A percentile compares a stretch with the other conserved stretches of the same genome.
These are phyloP conservation scores for Cairina moschata DNA, from an alignment of 2,113 vertebrate genomes.

Conservation along the genomic window DNA sequence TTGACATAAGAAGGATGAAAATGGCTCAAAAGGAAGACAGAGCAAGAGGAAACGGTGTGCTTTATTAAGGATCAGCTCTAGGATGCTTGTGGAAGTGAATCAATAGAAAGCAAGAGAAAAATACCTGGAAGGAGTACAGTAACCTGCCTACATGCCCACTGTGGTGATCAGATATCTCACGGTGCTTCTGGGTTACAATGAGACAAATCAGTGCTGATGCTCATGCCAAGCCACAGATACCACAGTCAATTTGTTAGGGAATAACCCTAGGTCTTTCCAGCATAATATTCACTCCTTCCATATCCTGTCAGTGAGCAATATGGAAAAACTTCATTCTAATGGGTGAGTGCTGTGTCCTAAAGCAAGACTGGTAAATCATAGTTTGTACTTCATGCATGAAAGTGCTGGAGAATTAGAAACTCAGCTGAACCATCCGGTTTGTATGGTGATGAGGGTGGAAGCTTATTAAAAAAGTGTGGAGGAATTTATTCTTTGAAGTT, in stretches of 20 bases:
- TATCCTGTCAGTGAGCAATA: conserved; percentile 54
- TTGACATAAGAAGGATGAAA: neutral
- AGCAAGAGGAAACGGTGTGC: neutral
- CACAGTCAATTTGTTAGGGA: conserved; percentile 61
- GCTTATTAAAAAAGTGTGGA: conserved; percentile 23
- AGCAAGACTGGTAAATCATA: conserved; percentile 36
- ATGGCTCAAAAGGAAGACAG: neutral
- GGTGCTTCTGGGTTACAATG: neutral
- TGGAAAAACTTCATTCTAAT: conserved; percentile 60
- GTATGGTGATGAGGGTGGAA: conserved; percentile 1
- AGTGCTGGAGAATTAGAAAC: conserved; percentile 50
- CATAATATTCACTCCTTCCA: conserved; percentile 58
- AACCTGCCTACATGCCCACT: neutral
- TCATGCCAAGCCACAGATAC: conserved; percentile 56
- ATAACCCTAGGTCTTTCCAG: conserved; percentile 54
- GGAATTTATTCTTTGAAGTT: conserved; percentile 51
- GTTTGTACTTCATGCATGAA: conserved; percentile 53
- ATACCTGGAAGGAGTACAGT: neutral
- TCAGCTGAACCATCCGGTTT: conserved; percentile 28
- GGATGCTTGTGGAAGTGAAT: neutral
- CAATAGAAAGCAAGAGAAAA: neutral
- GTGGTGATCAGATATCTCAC: neutral
- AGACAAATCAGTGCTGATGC: conserved; percentile 4
- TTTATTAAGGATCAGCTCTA: neutral
- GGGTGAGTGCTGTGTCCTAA: conserved; percentile 12